A percentile compares a stretch with the other conserved stretches of the same genome.
Conservation (phyloP, 2,888 invertebrate species). For the Polymixis lichenea region DNA sequence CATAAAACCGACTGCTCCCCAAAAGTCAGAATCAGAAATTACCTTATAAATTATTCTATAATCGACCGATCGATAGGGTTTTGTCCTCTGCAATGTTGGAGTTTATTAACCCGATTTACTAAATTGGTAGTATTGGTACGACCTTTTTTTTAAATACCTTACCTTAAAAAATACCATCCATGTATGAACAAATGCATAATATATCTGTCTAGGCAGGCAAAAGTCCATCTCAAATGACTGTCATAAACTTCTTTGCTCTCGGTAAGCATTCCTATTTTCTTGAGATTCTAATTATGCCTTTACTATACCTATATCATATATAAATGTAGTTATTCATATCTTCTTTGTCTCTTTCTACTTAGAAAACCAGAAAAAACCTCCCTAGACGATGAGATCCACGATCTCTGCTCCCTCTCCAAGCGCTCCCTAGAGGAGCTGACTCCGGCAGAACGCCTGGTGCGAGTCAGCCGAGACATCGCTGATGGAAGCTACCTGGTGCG, state of each 20-base stretch:
- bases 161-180: neutral
- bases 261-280: neutral
- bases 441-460: conserved; percentile 81
- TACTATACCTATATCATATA: too few relatives aligned
- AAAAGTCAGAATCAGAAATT: neutral
- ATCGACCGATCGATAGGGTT: neutral
- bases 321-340: too few relatives aligned
- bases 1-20: too few relatives aligned
- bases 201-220: neutral
- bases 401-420: conserved; percentile 81
- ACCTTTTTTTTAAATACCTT: too few relatives aligned
- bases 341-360: conserved; percentile 5
- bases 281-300: neutral
- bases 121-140: neutral
- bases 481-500: conserved; percentile 81
- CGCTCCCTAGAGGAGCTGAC: conserved; percentile 76
- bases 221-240: neutral
- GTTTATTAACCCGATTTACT: neutral
- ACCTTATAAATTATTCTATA: neutral
- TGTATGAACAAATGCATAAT: neutral
- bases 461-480: conserved; percentile 79
- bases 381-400: conserved; percentile 81
- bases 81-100: neutral
- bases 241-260: neutral
- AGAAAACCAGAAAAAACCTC: conserved; percentile 83